Conservation (phyloP, 2,113 vertebrate species). For the Hylia prasina region DNA sequence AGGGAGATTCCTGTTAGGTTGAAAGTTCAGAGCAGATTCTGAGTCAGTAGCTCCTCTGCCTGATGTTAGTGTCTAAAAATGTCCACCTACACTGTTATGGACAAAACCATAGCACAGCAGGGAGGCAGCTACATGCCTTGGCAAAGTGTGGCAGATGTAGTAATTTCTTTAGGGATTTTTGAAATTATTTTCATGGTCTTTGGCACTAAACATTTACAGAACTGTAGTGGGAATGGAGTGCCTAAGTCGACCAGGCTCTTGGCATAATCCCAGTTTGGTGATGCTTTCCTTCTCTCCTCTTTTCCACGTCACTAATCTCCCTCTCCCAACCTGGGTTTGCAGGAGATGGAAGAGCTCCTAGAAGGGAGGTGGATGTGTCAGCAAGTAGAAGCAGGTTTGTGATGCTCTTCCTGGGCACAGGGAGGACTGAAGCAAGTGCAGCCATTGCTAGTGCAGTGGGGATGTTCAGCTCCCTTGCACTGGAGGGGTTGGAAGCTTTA, state of each 20-base stretch:
- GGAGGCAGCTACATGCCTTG: neutral
- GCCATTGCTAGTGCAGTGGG: neutral
- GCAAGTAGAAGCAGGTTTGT: neutral
- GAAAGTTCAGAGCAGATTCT: neutral
- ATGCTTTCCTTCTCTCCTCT: neutral
- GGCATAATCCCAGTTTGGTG: neutral
- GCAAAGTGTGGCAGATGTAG: neutral
- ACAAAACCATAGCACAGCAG: neutral
- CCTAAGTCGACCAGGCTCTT: neutral
- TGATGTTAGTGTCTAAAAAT: constrained; percentile 29
- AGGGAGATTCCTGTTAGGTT: neutral
- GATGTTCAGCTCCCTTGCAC: neutral
- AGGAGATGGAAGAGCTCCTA: neutral
- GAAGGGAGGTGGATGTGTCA: neutral
- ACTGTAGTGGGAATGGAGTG: neutral
- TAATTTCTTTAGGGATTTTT: neutral
- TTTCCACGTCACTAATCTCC: neutral
- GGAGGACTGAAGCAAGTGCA: neutral
- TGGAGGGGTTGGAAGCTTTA: neutral
- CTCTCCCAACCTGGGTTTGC: neutral
- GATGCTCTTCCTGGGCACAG: neutral
- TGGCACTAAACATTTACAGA: neutral
- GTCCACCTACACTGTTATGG: neutral
- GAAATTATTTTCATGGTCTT: neutral
- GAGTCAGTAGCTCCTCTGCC: neutral